Conservation (phyloP, 1,140 invertebrate species). For the Diorhabda elongata region DNA sequence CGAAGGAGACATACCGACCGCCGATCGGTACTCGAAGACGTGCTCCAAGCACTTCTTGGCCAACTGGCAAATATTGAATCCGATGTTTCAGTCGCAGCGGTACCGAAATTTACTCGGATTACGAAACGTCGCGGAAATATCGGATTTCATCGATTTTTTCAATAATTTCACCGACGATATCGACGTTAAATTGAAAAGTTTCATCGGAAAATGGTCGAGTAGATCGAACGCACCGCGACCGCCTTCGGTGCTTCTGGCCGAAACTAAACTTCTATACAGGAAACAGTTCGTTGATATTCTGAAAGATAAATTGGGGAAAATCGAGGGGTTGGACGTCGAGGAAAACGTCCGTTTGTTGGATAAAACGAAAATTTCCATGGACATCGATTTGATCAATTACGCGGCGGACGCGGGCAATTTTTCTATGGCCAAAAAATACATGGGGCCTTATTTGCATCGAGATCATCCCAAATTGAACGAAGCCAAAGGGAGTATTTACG, state of each 20-base stretch:
- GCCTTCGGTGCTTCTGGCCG: conserved; percentile 26
- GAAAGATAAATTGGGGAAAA: conserved; percentile 19
- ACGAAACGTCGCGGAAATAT: conserved; percentile 46
- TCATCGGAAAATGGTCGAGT: conserved; percentile 21
- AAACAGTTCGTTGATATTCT: conserved; percentile 28
- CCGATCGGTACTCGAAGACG: conserved; percentile 36
- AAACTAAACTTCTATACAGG: conserved; percentile 34
- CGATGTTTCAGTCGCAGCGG: conserved; percentile 37
- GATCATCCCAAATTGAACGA: neutral
- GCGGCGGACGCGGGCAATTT: conserved; percentile 48
- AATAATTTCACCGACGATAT: conserved; percentile 18
- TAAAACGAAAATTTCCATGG: conserved; percentile 27
- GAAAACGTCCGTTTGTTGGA: conserved; percentile 9
- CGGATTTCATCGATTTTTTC: conserved; percentile 34
- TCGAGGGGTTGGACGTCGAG: conserved; percentile 13
- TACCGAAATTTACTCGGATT: conserved; percentile 46
- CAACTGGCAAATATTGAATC: conserved; percentile 50
- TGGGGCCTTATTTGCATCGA: conserved; percentile 16
- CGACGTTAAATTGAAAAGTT: conserved; percentile 5
- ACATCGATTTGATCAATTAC: conserved; percentile 44
- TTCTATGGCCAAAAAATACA: conserved; percentile 45
- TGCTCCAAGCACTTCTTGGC: conserved; percentile 45
- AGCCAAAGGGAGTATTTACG: conserved; percentile 1
- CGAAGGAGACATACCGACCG: conserved; percentile 31
- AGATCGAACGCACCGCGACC: conserved; percentile 11